Conservation (phyloP, 2,113 vertebrate species). For the Megaleporinus macrocephalus region DNA sequence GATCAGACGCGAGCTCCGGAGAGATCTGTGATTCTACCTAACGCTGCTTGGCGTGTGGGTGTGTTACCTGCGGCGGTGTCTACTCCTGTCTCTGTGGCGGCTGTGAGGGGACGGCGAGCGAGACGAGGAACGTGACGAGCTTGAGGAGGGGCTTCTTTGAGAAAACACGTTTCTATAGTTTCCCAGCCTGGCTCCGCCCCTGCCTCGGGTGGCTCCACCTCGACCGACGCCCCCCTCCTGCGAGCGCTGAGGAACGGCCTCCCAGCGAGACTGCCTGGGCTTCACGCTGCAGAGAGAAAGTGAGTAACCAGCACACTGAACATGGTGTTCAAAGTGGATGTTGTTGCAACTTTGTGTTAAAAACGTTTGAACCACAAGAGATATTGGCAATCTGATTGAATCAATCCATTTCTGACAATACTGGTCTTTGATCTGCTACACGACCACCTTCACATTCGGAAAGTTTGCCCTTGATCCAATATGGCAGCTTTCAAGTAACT, state of each 20-base stretch:
- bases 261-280: constrained; percentile 86
- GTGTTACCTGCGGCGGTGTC: constrained; percentile 69
- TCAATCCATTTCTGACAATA: no score
- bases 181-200: constrained; percentile 80
- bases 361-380: no score
- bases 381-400: no score
- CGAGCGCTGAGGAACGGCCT: constrained; percentile 74
- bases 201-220: constrained; percentile 72
- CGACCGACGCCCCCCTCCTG: constrained; percentile 66
- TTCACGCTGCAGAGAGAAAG: constrained; percentile 66
- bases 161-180: constrained; percentile 90
- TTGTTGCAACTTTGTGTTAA: no score
- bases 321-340: no score
- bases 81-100: constrained; percentile 79
- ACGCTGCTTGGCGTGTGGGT: no score
- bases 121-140: constrained; percentile 84
- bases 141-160: constrained; percentile 88
- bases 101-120: constrained; percentile 85
- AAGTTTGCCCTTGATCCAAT: no score
- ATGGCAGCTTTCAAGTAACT: no score
- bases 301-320: no score
- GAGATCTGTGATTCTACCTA: no score
- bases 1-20: neutral
- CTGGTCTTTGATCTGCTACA: no score
- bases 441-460: no score